phyloP scores from a whole-genome alignment of 1,140 invertebrate species.

The Reticulitermes speratus region DNA sequence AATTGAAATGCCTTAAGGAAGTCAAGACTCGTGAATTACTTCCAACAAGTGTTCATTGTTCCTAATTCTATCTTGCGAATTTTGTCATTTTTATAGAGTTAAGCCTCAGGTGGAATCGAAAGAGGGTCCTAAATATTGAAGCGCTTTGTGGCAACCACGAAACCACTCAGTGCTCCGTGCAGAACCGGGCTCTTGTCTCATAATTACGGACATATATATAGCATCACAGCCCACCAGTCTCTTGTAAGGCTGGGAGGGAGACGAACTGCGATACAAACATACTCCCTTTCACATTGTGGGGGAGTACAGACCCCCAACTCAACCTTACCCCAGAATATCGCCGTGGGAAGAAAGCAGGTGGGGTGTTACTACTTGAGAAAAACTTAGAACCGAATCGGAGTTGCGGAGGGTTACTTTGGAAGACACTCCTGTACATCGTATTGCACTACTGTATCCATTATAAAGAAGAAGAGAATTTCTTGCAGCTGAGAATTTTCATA shows the following conservation, averaged over 20 bases:
- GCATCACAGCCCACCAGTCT: background rate
- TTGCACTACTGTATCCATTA: slow-evolving; percentile 1
- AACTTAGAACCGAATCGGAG: background rate
- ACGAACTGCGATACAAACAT: background rate
- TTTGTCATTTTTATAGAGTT: too few species aligned
- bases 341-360: background rate
- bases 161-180: background rate
- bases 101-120: too few species aligned
- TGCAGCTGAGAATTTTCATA: background rate
- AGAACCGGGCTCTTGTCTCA: background rate
- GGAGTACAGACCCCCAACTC: background rate
- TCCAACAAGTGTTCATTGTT: too few species aligned
- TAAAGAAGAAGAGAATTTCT: background rate
- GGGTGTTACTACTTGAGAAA: slow-evolving; percentile 6
- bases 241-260: background rate
- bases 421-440: slow-evolving; percentile 5
- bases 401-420: background rate
- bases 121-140: too few species aligned
- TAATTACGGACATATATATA: background rate
- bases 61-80: too few species aligned
- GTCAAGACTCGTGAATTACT: too few species aligned
- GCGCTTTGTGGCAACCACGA: background rate
- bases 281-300: background rate
- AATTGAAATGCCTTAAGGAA: too few species aligned
- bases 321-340: background rate